phyloP scores from a whole-genome alignment of 1,140 invertebrate genomes.

The Drosophila lowei region DNA sequence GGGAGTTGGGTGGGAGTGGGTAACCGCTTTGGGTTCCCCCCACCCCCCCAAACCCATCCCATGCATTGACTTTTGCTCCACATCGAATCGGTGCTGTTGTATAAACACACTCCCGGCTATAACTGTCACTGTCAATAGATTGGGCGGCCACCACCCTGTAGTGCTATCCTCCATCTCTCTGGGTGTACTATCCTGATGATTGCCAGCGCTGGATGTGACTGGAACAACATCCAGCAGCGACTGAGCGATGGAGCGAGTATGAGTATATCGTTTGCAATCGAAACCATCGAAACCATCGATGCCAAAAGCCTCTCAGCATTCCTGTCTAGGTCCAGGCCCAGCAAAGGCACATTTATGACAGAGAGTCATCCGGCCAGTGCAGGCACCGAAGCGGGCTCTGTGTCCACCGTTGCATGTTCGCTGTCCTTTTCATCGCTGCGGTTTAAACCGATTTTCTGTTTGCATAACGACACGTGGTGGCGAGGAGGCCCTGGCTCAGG shows the following conservation, averaged over 20 bases:
- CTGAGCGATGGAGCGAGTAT: slow-evolving; percentile 9
- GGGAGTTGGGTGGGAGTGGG: neutral
- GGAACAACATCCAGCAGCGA: slow-evolving; percentile 23
- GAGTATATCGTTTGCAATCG: slow-evolving; percentile 44
- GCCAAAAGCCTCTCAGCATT: slow-evolving; percentile 26
- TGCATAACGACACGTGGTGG: slow-evolving; percentile 35
- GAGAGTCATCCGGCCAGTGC: neutral
- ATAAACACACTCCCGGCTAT: slow-evolving; percentile 69
- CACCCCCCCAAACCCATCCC: neutral
- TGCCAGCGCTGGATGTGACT: slow-evolving; percentile 55
- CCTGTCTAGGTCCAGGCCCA: neutral
- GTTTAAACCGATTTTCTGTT: slow-evolving; percentile 74
- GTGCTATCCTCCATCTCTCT: neutral
- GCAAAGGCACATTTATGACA: slow-evolving; percentile 37
- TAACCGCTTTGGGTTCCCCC: slow-evolving; percentile 14
- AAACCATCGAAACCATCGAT: slow-evolving; percentile 48
- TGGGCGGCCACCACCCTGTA: neutral
- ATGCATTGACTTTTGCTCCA: slow-evolving; percentile 32
- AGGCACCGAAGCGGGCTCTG: neutral
- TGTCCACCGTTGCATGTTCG: slow-evolving; percentile 40
- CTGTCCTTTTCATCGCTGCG: slow-evolving; percentile 73
- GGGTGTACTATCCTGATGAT: slow-evolving; percentile 32
- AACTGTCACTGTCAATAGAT: slow-evolving; percentile 74
- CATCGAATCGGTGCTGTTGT: slow-evolving; percentile 48
- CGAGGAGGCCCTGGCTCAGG: neutral